These are phyloP conservation scores for Cyphomyrus plagiostoma DNA, from an alignment of 2,113 vertebrate genomes.

Conservation along the genomic window DNA sequence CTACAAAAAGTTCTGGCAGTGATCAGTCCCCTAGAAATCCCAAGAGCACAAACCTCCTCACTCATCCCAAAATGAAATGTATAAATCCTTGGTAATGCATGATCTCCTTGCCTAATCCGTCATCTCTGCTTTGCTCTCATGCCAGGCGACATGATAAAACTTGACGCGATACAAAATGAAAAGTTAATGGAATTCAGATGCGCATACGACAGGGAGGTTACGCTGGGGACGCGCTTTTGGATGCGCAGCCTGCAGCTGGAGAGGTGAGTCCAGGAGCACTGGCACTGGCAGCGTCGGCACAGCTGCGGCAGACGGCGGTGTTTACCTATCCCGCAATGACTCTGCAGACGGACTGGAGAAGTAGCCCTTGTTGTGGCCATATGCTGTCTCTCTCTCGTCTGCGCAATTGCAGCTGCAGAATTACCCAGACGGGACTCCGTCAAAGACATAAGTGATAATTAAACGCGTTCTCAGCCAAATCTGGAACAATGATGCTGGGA, in stretches of 20 bases:
- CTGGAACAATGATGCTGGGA: background rate
- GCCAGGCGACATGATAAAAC: conserved; percentile 14
- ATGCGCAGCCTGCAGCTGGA: background rate
- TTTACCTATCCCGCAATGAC: background rate
- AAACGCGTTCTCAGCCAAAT: background rate
- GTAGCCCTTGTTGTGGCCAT: background rate
- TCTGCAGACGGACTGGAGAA: background rate
- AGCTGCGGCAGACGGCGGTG: background rate
- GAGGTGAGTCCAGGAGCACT: background rate
- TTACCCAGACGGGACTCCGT: background rate
- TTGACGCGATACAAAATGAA: background rate
- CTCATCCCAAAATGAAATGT: conserved; percentile 7
- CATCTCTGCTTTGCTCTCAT: conserved; percentile 4
- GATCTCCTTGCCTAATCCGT: background rate
- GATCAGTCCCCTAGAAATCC: background rate
- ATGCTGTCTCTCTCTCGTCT: background rate
- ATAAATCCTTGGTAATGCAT: background rate
- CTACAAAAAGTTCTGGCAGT: background rate
- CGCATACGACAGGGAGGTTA: background rate
- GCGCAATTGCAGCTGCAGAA: background rate
- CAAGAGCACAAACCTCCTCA: background rate
- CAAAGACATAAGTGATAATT: background rate
- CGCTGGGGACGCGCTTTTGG: background rate
- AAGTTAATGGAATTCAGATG: conserved; percentile 6
- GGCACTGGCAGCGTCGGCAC: background rate